Evolutionary conservation across 2,113 vertebrate genomes (phyloP).

Genomic region (Sakesphorus luctuosus): DNA sequence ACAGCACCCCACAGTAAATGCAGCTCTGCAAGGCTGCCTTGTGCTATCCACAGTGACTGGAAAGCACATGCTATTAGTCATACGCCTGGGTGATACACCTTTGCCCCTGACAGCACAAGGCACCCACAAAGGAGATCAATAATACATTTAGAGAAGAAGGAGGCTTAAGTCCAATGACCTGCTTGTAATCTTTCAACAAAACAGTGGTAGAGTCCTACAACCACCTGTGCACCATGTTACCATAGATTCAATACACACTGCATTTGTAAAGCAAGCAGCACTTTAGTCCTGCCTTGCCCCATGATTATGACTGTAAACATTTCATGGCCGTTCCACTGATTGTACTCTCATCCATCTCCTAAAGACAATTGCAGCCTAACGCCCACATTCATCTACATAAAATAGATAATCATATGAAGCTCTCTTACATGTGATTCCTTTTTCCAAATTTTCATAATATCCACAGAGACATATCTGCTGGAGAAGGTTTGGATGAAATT

Average conservation of each 20-base stretch:
- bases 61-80: neutral
- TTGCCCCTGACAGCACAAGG: neutral
- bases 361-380: neutral
- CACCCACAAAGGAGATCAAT: neutral
- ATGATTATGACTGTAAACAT: neutral
- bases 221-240: neutral
- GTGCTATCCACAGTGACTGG: neutral
- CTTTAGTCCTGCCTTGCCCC: neutral
- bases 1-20: neutral
- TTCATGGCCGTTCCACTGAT: neutral
- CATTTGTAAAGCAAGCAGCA: neutral
- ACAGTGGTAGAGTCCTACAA: neutral
- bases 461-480: conserved; percentile 95
- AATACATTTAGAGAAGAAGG: neutral
- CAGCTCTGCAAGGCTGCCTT: neutral
- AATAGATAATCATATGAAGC: neutral
- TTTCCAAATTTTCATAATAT: conserved; percentile 95
- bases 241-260: neutral
- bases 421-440: conserved; percentile 92
- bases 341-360: neutral
- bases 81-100: neutral
- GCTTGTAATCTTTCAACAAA: neutral
- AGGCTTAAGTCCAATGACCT: neutral
- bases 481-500: conserved; percentile 91
- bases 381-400: neutral